Evolutionary conservation across 2,113 vertebrate genomes (phyloP).

Genomic region (Lampris incognitus): DNA sequence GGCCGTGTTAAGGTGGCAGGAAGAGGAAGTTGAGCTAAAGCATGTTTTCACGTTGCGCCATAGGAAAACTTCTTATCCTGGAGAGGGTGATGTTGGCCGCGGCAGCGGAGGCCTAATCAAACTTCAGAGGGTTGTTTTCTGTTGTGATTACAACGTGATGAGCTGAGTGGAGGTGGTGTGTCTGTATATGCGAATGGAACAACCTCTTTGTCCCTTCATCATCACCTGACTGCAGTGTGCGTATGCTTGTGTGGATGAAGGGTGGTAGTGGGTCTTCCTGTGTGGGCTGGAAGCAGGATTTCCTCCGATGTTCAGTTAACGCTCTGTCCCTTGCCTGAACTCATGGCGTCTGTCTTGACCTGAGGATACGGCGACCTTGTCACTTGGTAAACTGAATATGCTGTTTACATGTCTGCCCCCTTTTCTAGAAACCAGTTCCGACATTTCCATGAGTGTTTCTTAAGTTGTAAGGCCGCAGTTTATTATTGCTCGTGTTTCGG

Average conservation of each 20-base stretch:
- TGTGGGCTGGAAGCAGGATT: slow-evolving; percentile 72
- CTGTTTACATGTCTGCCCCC: too few species aligned
- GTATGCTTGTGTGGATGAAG: slow-evolving; percentile 30
- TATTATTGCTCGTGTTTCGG: too few species aligned
- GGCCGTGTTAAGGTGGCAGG: too few species aligned
- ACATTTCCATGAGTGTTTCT: too few species aligned
- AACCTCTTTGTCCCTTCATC: slow-evolving; percentile 20
- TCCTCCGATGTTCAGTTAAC: slow-evolving; percentile 58
- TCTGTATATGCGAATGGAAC: slow-evolving; percentile 19
- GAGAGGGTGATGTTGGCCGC: slow-evolving; percentile 16
- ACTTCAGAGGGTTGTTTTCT: slow-evolving; percentile 41
- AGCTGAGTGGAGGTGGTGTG: slow-evolving; percentile 34
- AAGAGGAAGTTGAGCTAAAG: too few species aligned
- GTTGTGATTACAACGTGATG: slow-evolving; percentile 26
- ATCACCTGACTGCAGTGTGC: slow-evolving; percentile 50
- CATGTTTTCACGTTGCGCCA: not conserved
- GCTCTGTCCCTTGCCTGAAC: slow-evolving; percentile 17
- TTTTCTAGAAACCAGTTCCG: too few species aligned
- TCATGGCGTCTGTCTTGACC: slow-evolving; percentile 35
- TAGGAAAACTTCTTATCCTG: slow-evolving; percentile 7
- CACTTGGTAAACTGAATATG: not conserved
- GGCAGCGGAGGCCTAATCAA: slow-evolving; percentile 35
- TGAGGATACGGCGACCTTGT: slow-evolving; percentile 3
- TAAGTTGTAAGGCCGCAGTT: too few species aligned
- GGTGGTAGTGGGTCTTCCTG: slow-evolving; percentile 62